Evolutionary conservation across 2,797 vertebrate species (phyloP).

Genomic region (Sebastiscus albofasciatus): DNA sequence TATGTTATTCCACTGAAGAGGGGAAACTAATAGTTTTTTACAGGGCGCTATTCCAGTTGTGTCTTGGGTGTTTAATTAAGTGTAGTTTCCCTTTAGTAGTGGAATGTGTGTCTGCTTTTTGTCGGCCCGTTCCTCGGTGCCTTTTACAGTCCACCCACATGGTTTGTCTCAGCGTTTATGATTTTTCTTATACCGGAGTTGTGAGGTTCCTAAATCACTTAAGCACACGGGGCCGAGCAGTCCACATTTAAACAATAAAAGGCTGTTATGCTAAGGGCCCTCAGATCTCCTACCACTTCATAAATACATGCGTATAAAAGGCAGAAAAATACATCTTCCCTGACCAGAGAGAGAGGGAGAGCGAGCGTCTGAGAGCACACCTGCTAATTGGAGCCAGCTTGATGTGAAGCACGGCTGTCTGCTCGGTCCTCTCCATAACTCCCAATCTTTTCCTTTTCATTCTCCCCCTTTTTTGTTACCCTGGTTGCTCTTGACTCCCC

Average conservation of each 20-base stretch:
- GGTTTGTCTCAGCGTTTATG: constrained; percentile 98
- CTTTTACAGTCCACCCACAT: constrained; percentile 95
- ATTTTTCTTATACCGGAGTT: constrained; percentile 90
- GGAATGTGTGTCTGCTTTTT: constrained; percentile 97
- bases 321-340: constrained; percentile 77
- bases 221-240: constrained; percentile 86
- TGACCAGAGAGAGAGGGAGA: constrained; percentile 66
- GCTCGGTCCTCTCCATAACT: constrained; percentile 55
- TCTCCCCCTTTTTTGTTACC: constrained; percentile 17
- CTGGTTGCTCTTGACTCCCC: constrained; percentile 21
- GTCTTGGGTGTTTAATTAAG: constrained; percentile 97
- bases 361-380: constrained; percentile 91
- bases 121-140: constrained; percentile 88
- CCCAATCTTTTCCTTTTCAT: constrained; percentile 31
- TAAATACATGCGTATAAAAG: constrained; percentile 98
- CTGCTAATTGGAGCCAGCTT: constrained; percentile 99
- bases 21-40: constrained; percentile 74
- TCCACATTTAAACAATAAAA: constrained; percentile 99
- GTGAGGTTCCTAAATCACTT: constrained; percentile 97
- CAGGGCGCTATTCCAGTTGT: constrained; percentile 92
- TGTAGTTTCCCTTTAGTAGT: constrained; percentile 95
- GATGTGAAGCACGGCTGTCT: constrained; percentile 80
- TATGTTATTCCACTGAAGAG: constrained; percentile 64
- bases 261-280: constrained; percentile 90
- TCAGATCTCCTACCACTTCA: constrained; percentile 99